Evolutionary conservation across 1,140 invertebrate genomes (phyloP).

Genomic region (Leptopilina boulardi): DNA sequence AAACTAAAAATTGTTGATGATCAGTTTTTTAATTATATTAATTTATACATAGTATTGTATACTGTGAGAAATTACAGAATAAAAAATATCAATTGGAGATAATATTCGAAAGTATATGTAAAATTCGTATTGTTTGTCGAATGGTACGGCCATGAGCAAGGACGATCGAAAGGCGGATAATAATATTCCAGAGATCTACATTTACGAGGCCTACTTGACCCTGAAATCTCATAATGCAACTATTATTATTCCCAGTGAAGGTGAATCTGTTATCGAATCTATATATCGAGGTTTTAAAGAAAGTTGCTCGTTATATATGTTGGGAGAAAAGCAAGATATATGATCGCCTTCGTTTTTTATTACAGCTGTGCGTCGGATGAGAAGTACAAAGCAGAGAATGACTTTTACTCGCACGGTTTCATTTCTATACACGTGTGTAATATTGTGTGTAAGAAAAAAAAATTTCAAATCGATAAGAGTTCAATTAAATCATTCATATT

Average conservation of each 20-base stretch:
- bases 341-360: background rate
- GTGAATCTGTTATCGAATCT: constrained; percentile 22
- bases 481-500: background rate
- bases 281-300: constrained; percentile 25
- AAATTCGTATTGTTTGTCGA: background rate
- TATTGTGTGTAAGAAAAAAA: background rate
- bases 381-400: background rate
- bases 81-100: background rate
- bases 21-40: too few species aligned
- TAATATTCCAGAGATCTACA: constrained; percentile 2
- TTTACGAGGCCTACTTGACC: constrained; percentile 20
- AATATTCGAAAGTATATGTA: background rate
- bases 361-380: background rate
- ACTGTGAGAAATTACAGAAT: too few species aligned
- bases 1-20: too few species aligned
- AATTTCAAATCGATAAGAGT: background rate
- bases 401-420: background rate
- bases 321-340: background rate
- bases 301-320: background rate
- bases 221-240: constrained; percentile 21
- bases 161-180: constrained; percentile 16
- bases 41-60: too few species aligned
- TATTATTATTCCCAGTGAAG: constrained; percentile 2
- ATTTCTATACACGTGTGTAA: background rate
- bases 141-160: background rate